A percentile compares a stretch with the other conserved stretches of the same genome.
phyloP scores from a whole-genome alignment of 1,140 invertebrate genomes.

The Euura lappo region DNA sequence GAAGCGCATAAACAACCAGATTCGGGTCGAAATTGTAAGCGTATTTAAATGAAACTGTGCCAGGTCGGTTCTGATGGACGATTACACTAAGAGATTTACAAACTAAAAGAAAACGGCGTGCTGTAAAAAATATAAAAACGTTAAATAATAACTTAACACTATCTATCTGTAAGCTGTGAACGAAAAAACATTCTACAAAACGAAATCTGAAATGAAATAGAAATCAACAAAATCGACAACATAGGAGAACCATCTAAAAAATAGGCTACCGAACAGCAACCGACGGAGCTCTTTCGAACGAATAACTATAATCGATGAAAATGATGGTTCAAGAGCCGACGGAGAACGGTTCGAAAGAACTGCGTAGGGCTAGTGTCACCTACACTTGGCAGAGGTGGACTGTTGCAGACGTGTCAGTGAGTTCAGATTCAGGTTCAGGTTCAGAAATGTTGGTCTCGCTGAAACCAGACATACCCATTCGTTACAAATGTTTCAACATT shows the following conservation, averaged over 20 bases:
- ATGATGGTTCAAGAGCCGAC: conserved; percentile 47
- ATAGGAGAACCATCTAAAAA: conserved; percentile 11
- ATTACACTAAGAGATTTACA: conserved; percentile 30
- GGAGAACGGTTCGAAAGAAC: conserved; percentile 3
- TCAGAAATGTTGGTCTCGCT: conserved; percentile 96
- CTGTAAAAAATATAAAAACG: too few relatives aligned
- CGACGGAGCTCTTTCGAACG: not conserved
- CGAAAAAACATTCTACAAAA: not conserved
- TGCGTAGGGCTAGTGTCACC: conserved; percentile 44
- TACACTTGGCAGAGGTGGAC: conserved; percentile 68
- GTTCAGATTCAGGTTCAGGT: conserved; percentile 93
- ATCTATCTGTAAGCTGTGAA: not conserved
- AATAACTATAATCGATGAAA: conserved; percentile 9
- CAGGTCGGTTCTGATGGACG: conserved; percentile 41
- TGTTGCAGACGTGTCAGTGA: conserved; percentile 83
- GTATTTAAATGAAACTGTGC: conserved; percentile 25
- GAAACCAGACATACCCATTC: conserved; percentile 68
- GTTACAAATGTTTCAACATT: conserved; percentile 39
- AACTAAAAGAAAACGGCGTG: conserved; percentile 25
- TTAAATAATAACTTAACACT: too few relatives aligned
- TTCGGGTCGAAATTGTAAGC: conserved; percentile 1
- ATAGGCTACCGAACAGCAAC: conserved; percentile 8
- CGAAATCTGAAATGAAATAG: not conserved
- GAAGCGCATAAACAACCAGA: not conserved
- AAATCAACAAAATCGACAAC: conserved; percentile 16